These are phyloP conservation scores for Thymelicus lineola DNA, from an alignment of 2,888 invertebrate genomes.

Conservation along the genomic window DNA sequence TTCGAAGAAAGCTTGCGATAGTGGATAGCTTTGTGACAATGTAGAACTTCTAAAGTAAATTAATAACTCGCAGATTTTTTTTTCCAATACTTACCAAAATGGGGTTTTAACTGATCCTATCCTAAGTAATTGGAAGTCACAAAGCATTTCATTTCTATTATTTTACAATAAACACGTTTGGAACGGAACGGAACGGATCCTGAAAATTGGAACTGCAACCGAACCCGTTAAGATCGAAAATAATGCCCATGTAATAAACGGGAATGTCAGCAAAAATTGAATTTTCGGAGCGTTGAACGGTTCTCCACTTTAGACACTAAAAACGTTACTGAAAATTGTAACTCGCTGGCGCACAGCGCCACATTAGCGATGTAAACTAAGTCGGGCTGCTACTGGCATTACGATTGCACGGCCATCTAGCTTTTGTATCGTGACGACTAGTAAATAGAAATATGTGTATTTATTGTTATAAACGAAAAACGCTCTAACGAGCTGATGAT, in stretches of 20 bases:
- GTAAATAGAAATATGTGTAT: too few relatives aligned
- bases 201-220: conserved; percentile 16
- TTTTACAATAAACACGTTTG: background rate
- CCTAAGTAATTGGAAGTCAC: background rate
- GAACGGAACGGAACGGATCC: background rate
- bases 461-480: too few relatives aligned
- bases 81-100: background rate
- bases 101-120: too few relatives aligned
- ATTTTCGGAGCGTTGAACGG: conserved; percentile 27
- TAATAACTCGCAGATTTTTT: background rate
- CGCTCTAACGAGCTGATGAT: too few relatives aligned
- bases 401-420: too few relatives aligned
- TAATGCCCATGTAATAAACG: conserved; percentile 34
- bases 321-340: conserved; percentile 16
- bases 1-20: too few relatives aligned
- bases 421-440: too few relatives aligned
- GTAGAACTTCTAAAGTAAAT: too few relatives aligned
- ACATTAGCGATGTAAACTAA: conserved; percentile 12
- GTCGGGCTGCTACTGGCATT: too few relatives aligned
- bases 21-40: too few relatives aligned
- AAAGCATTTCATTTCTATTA: background rate
- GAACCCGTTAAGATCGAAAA: conserved; percentile 21
- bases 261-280: conserved; percentile 33
- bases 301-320: conserved; percentile 28
- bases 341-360: background rate